These are phyloP conservation scores for Chrysolina oricalcia DNA, from an alignment of 2,888 invertebrate species.

Conservation along the genomic window DNA sequence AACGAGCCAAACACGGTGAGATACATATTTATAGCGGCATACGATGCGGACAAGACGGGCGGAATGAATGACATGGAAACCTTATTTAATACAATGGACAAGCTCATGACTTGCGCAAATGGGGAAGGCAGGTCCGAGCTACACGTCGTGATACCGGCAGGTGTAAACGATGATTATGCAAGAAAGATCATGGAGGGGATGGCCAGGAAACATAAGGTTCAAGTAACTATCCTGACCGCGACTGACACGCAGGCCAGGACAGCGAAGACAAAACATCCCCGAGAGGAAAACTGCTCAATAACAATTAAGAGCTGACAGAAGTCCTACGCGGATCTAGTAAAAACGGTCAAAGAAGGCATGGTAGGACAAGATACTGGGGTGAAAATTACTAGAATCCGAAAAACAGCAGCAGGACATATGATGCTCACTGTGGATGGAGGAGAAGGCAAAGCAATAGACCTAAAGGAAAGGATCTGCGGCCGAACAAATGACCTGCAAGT, in stretches of 20 bases:
- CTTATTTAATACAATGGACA: background rate
- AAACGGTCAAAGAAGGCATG: background rate
- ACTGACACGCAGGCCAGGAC: background rate
- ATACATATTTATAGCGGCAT: background rate
- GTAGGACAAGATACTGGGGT: background rate
- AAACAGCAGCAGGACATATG: background rate
- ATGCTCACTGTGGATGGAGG: background rate
- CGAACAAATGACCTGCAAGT: background rate
- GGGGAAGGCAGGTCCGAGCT: background rate
- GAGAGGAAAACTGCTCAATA: background rate
- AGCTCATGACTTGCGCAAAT: background rate
- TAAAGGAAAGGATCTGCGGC: background rate
- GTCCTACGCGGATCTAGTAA: background rate
- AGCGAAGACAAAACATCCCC: background rate
- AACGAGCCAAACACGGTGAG: background rate
- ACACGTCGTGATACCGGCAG: background rate
- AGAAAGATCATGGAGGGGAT: conserved; percentile 10
- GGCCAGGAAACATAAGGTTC: background rate
- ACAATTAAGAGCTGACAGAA: no score
- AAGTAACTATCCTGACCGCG: background rate
- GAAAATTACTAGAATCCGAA: background rate
- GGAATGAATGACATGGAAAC: conserved; percentile 6
- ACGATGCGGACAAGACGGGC: background rate
- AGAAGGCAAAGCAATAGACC: background rate
- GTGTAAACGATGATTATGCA: background rate